Conservation (phyloP, 2,797 vertebrate genomes). For the Darevskia mixta region DNA sequence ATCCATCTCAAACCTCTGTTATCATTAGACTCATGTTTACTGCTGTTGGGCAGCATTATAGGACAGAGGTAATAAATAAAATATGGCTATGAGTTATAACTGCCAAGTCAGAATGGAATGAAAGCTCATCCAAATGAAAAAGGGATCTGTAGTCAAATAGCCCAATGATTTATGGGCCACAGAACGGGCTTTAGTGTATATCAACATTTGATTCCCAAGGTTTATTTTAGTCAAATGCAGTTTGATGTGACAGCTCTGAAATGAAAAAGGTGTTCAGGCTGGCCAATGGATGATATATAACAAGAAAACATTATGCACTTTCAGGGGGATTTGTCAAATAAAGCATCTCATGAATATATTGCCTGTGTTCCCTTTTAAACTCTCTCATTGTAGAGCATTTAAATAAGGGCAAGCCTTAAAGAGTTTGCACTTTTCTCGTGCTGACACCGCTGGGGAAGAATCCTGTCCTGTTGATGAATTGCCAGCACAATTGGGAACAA, state of each 20-base stretch:
- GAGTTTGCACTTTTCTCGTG: not conserved
- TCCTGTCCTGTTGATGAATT: not conserved
- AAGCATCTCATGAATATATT: conserved; percentile 44
- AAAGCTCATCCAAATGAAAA: conserved; percentile 39
- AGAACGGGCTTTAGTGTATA: not conserved
- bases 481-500: not conserved
- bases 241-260: conserved; percentile 55
- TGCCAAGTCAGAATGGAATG: not conserved
- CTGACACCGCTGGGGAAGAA: not conserved
- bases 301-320: conserved; percentile 45
- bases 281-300: conserved; percentile 40
- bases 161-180: conserved; percentile 18
- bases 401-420: conserved; percentile 20
- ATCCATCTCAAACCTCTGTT: not conserved
- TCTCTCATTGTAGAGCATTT: conserved; percentile 25
- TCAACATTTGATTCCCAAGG: conserved; percentile 35
- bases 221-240: conserved; percentile 46
- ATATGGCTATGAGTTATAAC: conserved; percentile 27
- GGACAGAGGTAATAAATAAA: not conserved
- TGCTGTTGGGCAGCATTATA: conserved; percentile 25
- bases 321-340: conserved; percentile 37
- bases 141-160: conserved; percentile 43
- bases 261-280: conserved; percentile 30
- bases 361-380: conserved; percentile 6
- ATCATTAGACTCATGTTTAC: not conserved